Evolutionary conservation across 64 coral and sea anemone genomes (phyloP), one percentile per base, ranked within the genome.

Genomic region (Montipora capricornis): DNA sequence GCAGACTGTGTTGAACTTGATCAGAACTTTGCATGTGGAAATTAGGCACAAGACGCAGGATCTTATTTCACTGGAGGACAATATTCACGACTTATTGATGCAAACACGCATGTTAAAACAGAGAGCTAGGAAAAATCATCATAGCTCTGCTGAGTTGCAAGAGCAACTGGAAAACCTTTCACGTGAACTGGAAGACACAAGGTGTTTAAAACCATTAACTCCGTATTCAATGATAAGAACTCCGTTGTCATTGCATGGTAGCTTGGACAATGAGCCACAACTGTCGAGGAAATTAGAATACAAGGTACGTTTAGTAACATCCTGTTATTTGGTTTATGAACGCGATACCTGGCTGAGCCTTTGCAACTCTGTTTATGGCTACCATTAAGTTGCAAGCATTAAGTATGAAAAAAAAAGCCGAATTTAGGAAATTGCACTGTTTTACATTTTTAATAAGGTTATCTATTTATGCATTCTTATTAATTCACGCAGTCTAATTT

Each of bases 11-110:
- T 75, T 98, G 75, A 93, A 98, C 37, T 11, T 70, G 9, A 95
- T 98, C 44, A 85, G 96, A 74, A 94, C 93, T 8, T 76, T 84
- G 17, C 96, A 98, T 60, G 93, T 98, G 1, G 96, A 98, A 22
- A 98, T 98, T 47, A 93, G 96, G 6, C 96, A 98, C 67, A 74
- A 73, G 15, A 87, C 93, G 4, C 86, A 94, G 46, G 93, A 95
- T 1, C 77, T 69, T 7, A 98, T 98, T 26, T 67, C 2, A 1
- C 71, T 98, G 44, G 96, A 98, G 78, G 96, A 98, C 45, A 73
- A 49, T 6, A 92, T 98, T 48, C 96, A 98, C 89, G 96, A 98
- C 24, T 83, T 47, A 20, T 44, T 98, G 20, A 91, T 98, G 78
- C 96, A 95, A 61, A 92, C 95, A 24, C 84, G 89, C 20, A 68